A percentile compares a stretch with the other conserved stretches of the same genome.
Evolutionary conservation across 2,888 invertebrate genomes (phyloP).

Genomic region (Cataglyphis rosenhaueri): DNA sequence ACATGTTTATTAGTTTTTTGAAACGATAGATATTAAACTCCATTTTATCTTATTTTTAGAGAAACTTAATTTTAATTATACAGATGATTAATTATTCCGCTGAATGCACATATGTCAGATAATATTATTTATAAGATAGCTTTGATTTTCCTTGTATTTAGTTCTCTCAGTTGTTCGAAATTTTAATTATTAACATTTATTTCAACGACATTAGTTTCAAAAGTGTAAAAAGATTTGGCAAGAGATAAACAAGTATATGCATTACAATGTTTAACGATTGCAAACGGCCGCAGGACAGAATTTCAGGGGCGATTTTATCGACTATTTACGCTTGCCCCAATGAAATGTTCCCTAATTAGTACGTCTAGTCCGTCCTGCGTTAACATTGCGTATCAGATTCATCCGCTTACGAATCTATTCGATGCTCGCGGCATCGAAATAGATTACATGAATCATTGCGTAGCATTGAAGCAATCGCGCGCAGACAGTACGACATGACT

Average conservation of each 20-base stretch:
- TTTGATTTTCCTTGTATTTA: background rate
- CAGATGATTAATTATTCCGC: constrained; percentile 7
- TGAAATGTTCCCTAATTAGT: constrained; percentile 53
- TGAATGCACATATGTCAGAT: background rate
- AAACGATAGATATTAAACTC: constrained; percentile 3
- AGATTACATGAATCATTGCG: constrained; percentile 36
- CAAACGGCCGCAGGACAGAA: constrained; percentile 26
- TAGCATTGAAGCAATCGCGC: background rate
- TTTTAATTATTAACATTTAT: constrained; percentile 27
- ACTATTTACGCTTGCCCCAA: constrained; percentile 47
- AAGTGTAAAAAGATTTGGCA: constrained; percentile 13
- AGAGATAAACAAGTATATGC: background rate
- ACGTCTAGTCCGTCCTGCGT: constrained; percentile 42
- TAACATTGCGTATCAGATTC: constrained; percentile 41
- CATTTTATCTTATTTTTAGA: background rate
- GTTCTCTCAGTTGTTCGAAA: background rate
- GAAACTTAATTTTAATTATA: constrained; percentile 5
- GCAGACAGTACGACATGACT: background rate
- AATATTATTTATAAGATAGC: constrained; percentile 28
- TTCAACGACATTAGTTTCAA: constrained; percentile 21
- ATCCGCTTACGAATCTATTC: constrained; percentile 40
- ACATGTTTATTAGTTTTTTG: constrained; percentile 5
- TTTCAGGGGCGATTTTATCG: constrained; percentile 47
- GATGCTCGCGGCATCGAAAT: constrained; percentile 40
- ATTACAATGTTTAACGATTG: constrained; percentile 1